phyloP scores from a whole-genome alignment of 1,140 invertebrate species.

The Caenorhabditis remanei region DNA sequence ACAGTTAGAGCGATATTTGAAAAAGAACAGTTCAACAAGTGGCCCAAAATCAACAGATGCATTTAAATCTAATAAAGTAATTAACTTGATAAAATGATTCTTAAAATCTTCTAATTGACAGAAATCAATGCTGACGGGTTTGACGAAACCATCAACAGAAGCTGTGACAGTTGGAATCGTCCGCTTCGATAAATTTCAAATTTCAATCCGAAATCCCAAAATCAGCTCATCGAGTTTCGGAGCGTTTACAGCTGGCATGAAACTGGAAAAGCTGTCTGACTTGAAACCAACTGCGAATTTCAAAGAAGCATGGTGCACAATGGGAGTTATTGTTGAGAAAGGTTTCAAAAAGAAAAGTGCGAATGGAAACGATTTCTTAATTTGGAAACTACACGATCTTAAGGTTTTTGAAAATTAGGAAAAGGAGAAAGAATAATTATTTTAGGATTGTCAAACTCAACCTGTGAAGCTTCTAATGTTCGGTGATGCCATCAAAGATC shows the following conservation, averaged over 20 bases:
- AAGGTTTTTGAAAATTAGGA: conserved; percentile 25
- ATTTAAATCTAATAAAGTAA: background rate
- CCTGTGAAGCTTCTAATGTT: conserved; percentile 73
- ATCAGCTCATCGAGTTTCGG: conserved; percentile 9
- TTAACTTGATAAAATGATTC: background rate
- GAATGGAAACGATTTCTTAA: conserved; percentile 75
- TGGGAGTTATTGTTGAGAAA: conserved; percentile 74
- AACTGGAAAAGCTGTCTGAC: conserved; percentile 12
- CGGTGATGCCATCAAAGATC: conserved; percentile 72
- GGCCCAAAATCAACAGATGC: conserved; percentile 35
- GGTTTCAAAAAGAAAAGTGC: conserved; percentile 71
- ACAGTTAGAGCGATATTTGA: conserved; percentile 3
- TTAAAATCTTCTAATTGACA: background rate
- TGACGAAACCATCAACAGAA: background rate
- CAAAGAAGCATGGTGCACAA: conserved; percentile 69
- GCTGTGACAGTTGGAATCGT: conserved; percentile 11
- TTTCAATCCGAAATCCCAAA: conserved; percentile 26
- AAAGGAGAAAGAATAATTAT: background rate
- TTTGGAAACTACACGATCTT: conserved; percentile 73
- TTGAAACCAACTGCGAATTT: conserved; percentile 30
- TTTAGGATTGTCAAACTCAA: conserved; percentile 66
- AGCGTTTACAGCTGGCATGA: conserved; percentile 34
- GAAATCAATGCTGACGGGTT: conserved; percentile 31
- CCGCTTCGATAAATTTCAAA: conserved; percentile 32
- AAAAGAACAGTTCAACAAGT: conserved; percentile 34